Evolutionary conservation across 2,797 vertebrate species (phyloP).

Genomic region (Tinamus major): DNA sequence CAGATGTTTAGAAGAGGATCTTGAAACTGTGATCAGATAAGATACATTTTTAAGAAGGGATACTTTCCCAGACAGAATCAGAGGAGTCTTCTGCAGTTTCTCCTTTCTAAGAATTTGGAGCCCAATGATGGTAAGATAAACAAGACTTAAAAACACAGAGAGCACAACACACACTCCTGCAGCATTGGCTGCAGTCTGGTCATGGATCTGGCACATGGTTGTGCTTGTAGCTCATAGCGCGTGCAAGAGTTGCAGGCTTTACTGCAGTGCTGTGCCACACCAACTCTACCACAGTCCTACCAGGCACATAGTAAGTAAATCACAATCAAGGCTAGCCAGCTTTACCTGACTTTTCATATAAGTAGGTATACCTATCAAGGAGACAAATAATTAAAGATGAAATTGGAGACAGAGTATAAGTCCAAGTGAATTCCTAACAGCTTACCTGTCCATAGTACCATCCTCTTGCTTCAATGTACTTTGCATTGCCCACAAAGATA

Average conservation of each 20-base stretch:
- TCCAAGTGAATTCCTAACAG: not conserved
- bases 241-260: not conserved
- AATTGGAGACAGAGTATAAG: not conserved
- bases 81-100: not conserved
- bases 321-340: not conserved
- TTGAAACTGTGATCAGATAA: conserved; percentile 83
- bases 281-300: not conserved
- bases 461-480: conserved; percentile 85
- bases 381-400: not conserved
- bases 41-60: not conserved
- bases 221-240: not conserved
- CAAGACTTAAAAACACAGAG: not conserved
- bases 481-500: conserved; percentile 90
- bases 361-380: not conserved
- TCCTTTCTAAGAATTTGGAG: not conserved
- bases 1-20: conserved; percentile 83
- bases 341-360: not conserved
- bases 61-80: not conserved
- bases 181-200: not conserved
- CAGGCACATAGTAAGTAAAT: not conserved
- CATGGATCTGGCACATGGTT: not conserved
- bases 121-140: not conserved
- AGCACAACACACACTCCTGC: not conserved
- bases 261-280: not conserved
- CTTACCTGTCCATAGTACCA: conserved; percentile 96